These are phyloP conservation scores for Andinoacara biseriatus DNA, from an alignment of 2,113 vertebrate genomes.

Conservation along the genomic window DNA sequence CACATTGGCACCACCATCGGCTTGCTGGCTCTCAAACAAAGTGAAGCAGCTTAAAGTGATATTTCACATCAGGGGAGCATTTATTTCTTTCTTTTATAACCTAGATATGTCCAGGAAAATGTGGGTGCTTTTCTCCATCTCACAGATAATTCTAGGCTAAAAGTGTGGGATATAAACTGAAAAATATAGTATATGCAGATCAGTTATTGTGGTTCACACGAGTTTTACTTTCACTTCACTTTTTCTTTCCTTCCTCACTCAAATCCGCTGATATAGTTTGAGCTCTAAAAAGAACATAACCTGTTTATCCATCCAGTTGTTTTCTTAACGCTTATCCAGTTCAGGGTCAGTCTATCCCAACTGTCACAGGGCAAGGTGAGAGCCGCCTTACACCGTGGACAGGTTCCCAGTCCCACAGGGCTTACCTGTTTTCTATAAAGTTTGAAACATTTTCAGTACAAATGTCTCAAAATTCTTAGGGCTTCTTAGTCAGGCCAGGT, in stretches of 20 bases:
- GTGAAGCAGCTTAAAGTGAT: constrained; percentile 57
- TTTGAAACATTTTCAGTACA: background rate
- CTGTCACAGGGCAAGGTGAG: background rate
- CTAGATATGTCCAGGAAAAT: constrained; percentile 29
- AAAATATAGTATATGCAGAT: background rate
- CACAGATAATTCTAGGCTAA: background rate
- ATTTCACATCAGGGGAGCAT: constrained; percentile 40
- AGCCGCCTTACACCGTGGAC: background rate
- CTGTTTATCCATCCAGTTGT: background rate
- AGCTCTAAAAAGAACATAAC: background rate
- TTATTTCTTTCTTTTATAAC: constrained; percentile 28
- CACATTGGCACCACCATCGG: constrained; percentile 27
- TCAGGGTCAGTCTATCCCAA: background rate
- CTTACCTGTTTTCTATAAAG: background rate
- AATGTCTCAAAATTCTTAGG: background rate
- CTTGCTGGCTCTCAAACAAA: constrained; percentile 55
- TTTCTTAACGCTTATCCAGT: background rate
- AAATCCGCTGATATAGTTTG: background rate
- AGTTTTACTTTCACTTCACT: background rate
- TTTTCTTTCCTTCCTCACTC: background rate
- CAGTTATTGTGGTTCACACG: background rate
- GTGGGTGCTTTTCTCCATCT: background rate
- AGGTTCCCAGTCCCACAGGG: background rate
- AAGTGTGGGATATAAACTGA: background rate
- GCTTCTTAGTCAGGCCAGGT: background rate